phyloP scores from a whole-genome alignment of 2,888 invertebrate species.

The Orchesellides sinensis region DNA sequence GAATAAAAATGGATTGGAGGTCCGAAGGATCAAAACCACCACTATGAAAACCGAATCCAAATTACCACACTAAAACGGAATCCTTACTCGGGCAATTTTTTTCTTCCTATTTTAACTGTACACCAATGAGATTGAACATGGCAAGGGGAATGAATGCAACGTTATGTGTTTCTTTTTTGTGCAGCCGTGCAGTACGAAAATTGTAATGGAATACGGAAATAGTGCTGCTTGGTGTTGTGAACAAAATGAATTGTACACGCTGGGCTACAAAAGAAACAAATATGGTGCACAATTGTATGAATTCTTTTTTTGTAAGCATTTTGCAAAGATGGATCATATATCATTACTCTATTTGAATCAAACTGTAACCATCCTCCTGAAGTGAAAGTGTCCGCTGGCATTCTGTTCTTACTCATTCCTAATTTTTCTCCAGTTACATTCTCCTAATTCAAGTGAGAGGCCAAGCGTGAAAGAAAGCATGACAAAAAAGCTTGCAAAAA shows the following conservation, averaged over 20 bases:
- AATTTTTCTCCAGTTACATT: conserved; percentile 20
- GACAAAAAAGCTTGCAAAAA: neutral
- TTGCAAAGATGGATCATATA: conserved; percentile 42
- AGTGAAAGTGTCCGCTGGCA: neutral
- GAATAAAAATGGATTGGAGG: neutral
- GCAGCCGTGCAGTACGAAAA: neutral
- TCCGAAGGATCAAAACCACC: neutral
- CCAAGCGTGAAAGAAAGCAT: neutral
- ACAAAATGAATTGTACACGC: neutral
- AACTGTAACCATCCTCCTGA: conserved; percentile 5
- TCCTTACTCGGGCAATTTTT: neutral
- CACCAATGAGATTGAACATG: neutral
- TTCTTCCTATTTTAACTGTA: neutral
- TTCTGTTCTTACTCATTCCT: neutral
- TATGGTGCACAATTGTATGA: conserved; percentile 20
- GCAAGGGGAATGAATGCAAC: neutral
- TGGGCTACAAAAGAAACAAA: neutral
- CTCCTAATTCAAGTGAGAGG: conserved; percentile 11
- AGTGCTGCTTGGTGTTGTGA: neutral
- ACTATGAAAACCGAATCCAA: conserved; percentile 17
- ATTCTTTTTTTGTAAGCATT: conserved; percentile 9
- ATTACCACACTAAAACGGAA: conserved; percentile 6
- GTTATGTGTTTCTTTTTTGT: too few relatives aligned
- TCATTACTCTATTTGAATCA: conserved; percentile 48
- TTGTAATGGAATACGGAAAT: neutral